Evolutionary conservation across 37 sponge, comb jelly and placozoan genomes (phyloP), one percentile per base, ranked within the genome.

Genomic region (Crambe crambe): DNA sequence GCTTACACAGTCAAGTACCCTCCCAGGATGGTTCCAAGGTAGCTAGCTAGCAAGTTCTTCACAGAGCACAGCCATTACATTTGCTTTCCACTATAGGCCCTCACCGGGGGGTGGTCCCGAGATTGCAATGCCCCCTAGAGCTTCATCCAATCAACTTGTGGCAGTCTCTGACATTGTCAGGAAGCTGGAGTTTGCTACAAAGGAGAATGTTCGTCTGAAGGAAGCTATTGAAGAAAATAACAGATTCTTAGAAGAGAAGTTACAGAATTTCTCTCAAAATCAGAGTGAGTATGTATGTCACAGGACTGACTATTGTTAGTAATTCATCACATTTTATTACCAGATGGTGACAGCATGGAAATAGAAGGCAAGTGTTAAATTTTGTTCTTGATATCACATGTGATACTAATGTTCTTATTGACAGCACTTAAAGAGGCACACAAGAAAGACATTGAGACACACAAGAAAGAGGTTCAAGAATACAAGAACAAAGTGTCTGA

Each of bases 211-310:
- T 10, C 58, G 71, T 40, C 62, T 84, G 26, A 39, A 35, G 10
- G 23, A 42, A 1, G 39, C 34, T 18, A 57, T 84, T 37, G 25
- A 70, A 26, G 72, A 76, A 1, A 84, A 76, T 43, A 84, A 84
- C 36, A 15, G 21, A 6, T 23, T 77, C 43, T 63, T 84, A 26
- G 77, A 77, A 31, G 9, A 25, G 9, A 76, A 76, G 44, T n/a
- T 84, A 41, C 39, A 70, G 71, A 71, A 76, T 2, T 22, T 76
- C 0, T 47, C 51, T 47, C 51, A 47, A 12, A 12, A 6, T 15
- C 51, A 47, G 10, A 47, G 51, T 47, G 51, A 47, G 51, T 47
- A n/a, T n/a, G n/a, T n/a, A n/a, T n/a, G n/a, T n/a, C n/a, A n/a
- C n/a, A n/a, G n/a, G n/a, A n/a, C n/a, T n/a, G n/a, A n/a, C n/a